Evolutionary conservation across 2,797 vertebrate genomes (phyloP).

Genomic region (Gobio occitaniae): DNA sequence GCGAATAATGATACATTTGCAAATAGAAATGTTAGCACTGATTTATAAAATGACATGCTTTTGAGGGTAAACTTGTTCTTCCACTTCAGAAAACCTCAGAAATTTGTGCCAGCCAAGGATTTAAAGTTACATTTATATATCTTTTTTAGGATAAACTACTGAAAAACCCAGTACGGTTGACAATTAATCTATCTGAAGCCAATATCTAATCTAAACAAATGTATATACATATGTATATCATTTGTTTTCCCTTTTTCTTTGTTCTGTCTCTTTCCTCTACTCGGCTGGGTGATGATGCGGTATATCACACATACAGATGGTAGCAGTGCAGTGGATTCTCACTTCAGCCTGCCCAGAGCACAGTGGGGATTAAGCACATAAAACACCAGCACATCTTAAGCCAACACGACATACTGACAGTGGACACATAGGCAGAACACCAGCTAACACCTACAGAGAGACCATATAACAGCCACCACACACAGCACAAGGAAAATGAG

Average conservation of each 20-base stretch:
- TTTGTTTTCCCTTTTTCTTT: neutral
- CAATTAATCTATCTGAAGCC: neutral
- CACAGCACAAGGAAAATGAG: constrained; percentile 1
- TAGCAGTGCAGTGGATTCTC: constrained; percentile 24
- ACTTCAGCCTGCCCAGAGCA: constrained; percentile 35
- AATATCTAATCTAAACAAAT: neutral
- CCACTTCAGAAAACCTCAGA: neutral
- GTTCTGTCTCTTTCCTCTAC: constrained; percentile 5
- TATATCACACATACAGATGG: constrained; percentile 36
- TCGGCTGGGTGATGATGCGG: constrained; percentile 24
- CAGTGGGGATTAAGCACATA: constrained; percentile 38
- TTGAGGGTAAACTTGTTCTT: neutral
- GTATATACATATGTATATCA: neutral
- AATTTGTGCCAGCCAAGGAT: neutral
- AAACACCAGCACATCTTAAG: constrained; percentile 47
- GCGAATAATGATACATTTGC: neutral
- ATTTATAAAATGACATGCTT: neutral
- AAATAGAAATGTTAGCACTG: neutral
- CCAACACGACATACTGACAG: constrained; percentile 36
- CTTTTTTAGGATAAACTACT: neutral
- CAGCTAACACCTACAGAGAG: constrained; percentile 32
- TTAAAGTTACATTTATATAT: neutral
- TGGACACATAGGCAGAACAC: constrained; percentile 32
- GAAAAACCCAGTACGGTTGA: neutral
- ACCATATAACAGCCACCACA: constrained; percentile 15